Base-by-base conservation (phyloP, 30 jellyfish, hydroid and myxozoan genomes). In the Aurelia aurita region DNA sequence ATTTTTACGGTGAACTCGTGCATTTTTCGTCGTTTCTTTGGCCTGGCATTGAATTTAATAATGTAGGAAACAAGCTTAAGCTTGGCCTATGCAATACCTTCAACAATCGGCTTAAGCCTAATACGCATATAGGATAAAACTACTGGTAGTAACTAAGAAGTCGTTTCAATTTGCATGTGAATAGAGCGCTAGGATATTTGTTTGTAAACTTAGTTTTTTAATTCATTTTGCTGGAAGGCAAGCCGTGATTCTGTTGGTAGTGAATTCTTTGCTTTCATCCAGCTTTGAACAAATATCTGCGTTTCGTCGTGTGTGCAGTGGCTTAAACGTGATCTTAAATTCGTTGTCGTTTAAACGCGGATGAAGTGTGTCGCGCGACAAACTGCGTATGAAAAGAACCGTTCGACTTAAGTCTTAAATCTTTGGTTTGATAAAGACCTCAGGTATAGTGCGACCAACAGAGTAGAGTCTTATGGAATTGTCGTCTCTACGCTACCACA, bases 191-290 rank as follows among this genome's bases (percentile, higher is more conserved):
- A 45, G 72, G 75, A 47, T 80, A 47, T 28, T 21, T 80, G 84
- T 80, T 80, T 80, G 90, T 80, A 80, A 80, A 80, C 84, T 80
- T 27, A 26, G 45, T 22, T 22, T 80, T 69, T 31, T 26, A 64
- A 80, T 67, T 67, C 90, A 80, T 80, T 45, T 74, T 25, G 61
- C 18, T 23, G 6, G 86, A 61, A 39, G 29, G 51, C 51, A 39
- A 39, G 51, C 51, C 16, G 51, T 39, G 51, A 39, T 39, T 39
- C 51, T 2, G 51, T 39, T 39, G 51, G 51, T 6, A 39, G 51
- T 14, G 51, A 39, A 39, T 39, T 1, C 16, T 39, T 31, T 39
- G 16, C 16, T 39, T 39, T 39, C 51, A 7, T 39, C 51, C 51
- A 39, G 51, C 51, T 39, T 39, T 39, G 15, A 39, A 39, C 15